Conservation (phyloP, 2,888 invertebrate genomes). For the Volucella bombylans region DNA sequence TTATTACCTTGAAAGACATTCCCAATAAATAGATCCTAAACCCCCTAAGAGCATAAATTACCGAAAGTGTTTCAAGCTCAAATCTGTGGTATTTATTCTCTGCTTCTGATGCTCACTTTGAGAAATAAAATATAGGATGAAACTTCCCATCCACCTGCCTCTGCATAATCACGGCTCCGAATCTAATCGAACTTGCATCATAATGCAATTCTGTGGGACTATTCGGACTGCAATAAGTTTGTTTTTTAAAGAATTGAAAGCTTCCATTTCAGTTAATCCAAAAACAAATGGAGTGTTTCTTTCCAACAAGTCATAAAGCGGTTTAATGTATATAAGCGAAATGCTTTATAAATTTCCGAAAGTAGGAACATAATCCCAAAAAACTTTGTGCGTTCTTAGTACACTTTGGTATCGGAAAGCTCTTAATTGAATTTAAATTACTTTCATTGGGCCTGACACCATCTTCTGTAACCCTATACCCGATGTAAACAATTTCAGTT, state of each 20-base stretch:
- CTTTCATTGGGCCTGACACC: constrained; percentile 2
- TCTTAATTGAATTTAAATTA: constrained; percentile 6
- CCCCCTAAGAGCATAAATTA: no score
- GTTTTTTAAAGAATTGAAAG: constrained; percentile 1
- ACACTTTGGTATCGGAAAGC: not conserved
- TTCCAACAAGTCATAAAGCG: constrained; percentile 7
- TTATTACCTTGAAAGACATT: no score
- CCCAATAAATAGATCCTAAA: no score
- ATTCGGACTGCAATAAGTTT: not conserved
- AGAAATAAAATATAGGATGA: no score
- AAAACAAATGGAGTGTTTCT: constrained; percentile 5
- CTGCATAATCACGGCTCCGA: no score
- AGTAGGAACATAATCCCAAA: constrained; percentile 6
- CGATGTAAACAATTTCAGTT: not conserved
- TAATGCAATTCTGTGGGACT: no score
- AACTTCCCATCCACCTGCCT: no score
- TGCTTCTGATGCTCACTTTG: no score
- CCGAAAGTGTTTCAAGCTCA: no score
- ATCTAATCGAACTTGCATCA: no score
- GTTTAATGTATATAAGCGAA: constrained; percentile 12
- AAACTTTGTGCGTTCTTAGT: constrained; percentile 9
- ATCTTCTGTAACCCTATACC: constrained; percentile 9
- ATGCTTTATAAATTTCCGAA: constrained; percentile 19
- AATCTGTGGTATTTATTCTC: no score
- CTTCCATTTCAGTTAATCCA: not conserved